These are phyloP conservation scores for Catharus bicknelli DNA, from an alignment of 2,113 vertebrate species.

Conservation along the genomic window DNA sequence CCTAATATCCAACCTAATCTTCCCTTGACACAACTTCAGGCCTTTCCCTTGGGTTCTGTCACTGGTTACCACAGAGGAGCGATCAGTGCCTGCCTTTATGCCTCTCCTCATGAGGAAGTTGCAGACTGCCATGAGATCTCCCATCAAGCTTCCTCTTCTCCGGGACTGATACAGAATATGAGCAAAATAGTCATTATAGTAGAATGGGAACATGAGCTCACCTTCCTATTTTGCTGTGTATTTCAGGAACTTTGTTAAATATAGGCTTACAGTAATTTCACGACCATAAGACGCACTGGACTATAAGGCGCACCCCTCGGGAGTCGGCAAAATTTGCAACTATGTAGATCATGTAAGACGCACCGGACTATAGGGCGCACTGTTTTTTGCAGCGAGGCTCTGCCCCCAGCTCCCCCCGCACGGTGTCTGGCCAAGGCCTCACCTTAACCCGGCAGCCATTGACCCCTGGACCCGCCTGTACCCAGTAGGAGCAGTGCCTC, in stretches of 20 bases:
- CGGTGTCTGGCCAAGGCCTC: too few relatives aligned
- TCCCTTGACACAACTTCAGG: neutral
- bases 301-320: too few relatives aligned
- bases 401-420: too few relatives aligned
- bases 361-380: too few relatives aligned
- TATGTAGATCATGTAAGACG: too few relatives aligned
- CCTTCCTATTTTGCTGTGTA: neutral
- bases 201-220: neutral
- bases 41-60: neutral
- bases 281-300: too few relatives aligned
- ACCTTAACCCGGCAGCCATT: too few relatives aligned
- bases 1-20: neutral
- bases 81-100: neutral
- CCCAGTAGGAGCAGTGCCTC: too few relatives aligned
- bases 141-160: neutral
- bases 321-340: too few relatives aligned
- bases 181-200: neutral
- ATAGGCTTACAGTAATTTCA: neutral
- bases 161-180: neutral
- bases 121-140: neutral
- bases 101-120: neutral
- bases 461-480: too few relatives aligned
- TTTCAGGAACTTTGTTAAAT: neutral
- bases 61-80: neutral
- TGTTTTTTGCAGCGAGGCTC: too few relatives aligned